phyloP scores from a whole-genome alignment of 2,888 invertebrate genomes.

The Bursaphelenchus okinawaensis region DNA sequence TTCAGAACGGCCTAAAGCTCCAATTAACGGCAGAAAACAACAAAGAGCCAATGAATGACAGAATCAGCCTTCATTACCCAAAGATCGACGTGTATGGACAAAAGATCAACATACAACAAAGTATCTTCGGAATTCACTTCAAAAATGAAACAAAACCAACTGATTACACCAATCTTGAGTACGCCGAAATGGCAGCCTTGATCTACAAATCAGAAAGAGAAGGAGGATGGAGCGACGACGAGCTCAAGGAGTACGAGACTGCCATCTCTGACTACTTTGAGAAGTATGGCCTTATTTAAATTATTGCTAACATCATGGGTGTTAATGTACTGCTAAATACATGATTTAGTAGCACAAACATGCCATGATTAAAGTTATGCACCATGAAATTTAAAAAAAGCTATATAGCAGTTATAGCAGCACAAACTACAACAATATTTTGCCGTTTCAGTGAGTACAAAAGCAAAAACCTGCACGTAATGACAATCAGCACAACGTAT shows the following conservation, averaged over 20 bases:
- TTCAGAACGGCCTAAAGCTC: constrained; percentile 26
- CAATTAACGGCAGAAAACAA: constrained; percentile 22
- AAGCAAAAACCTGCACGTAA: constrained; percentile 35
- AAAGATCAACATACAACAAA: constrained; percentile 37
- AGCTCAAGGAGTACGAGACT: constrained; percentile 47
- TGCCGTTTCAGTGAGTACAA: constrained; percentile 33
- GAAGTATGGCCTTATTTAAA: constrained; percentile 12
- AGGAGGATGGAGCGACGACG: constrained; percentile 43
- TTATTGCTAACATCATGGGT: neutral
- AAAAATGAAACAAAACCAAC: constrained; percentile 16
- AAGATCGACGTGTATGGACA: constrained; percentile 37
- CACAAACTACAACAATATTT: neutral
- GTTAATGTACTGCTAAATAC: too few relatives aligned
- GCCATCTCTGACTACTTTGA: constrained; percentile 46
- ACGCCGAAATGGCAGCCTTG: constrained; percentile 33
- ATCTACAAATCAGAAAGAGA: constrained; percentile 44
- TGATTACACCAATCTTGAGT: constrained; percentile 17
- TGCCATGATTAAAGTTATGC: too few relatives aligned
- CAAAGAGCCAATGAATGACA: constrained; percentile 11
- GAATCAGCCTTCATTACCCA: constrained; percentile 40
- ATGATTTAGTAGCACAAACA: too few relatives aligned
- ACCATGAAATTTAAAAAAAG: too few relatives aligned
- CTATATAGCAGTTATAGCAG: too few relatives aligned
- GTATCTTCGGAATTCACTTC: constrained; percentile 42
- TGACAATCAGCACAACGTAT: constrained; percentile 44